Conservation (phyloP, 2,797 vertebrate species). For the Apodemus agrarius region DNA sequence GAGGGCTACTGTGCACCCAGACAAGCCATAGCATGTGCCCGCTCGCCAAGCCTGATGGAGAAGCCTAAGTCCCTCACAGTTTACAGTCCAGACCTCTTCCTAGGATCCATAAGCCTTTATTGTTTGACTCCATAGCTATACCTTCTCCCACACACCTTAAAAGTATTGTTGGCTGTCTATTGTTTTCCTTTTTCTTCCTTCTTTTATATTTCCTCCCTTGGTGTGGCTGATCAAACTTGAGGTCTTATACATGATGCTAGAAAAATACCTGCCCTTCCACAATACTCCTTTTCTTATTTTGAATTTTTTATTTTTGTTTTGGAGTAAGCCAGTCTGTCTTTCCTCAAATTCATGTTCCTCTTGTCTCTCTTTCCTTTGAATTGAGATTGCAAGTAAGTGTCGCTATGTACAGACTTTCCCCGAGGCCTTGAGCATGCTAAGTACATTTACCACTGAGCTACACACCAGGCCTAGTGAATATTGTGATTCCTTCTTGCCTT, state of each 20-base stretch:
- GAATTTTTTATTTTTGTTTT: not conserved
- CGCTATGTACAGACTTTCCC: not conserved
- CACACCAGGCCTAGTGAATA: not conserved
- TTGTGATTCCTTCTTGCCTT: not conserved
- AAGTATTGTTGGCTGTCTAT: not conserved
- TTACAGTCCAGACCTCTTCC: not conserved
- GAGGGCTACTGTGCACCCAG: not conserved
- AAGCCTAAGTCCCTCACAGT: not conserved
- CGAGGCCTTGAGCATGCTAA: too few species aligned
- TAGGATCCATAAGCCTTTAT: not conserved
- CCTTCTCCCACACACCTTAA: not conserved
- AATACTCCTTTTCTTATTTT: not conserved
- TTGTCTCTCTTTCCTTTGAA: not conserved
- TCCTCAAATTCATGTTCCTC: not conserved
- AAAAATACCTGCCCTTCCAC: not conserved
- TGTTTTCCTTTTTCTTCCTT: not conserved
- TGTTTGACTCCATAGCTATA: not conserved
- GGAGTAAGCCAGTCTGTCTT: not conserved
- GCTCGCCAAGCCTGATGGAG: not conserved
- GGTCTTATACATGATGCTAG: not conserved
- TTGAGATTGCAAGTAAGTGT: not conserved
- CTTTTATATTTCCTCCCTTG: not conserved
- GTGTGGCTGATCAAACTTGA: not conserved
- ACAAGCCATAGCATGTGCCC: not conserved
- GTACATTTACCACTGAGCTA: not conserved